Percentiles rank a stretch among this genome's conserved stretches.
These are phyloP conservation scores for Alfaro cultratus DNA, from an alignment of 2,797 vertebrate species.

Conservation along the genomic window DNA sequence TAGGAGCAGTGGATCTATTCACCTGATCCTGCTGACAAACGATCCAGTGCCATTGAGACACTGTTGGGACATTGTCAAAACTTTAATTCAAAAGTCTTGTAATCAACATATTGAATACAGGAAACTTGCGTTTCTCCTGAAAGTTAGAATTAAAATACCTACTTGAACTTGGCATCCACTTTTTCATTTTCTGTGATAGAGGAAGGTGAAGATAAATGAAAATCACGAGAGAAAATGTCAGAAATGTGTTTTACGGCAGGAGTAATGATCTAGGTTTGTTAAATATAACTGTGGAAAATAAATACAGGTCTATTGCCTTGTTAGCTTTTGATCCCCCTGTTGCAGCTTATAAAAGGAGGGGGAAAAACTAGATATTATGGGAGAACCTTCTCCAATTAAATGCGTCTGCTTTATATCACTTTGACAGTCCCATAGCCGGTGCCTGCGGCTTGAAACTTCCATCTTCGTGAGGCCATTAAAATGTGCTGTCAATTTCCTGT, in stretches of 20 bases:
- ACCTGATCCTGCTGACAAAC: background rate
- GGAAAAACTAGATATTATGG: background rate
- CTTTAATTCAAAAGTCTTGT: background rate
- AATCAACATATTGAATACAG: background rate
- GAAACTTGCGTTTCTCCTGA: background rate
- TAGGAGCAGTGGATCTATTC: constrained; percentile 3
- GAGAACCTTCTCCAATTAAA: constrained; percentile 34
- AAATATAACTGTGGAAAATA: background rate
- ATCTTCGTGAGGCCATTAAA: constrained; percentile 47
- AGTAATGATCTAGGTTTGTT: background rate
- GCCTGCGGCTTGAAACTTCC: constrained; percentile 38
- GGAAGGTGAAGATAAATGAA: background rate
- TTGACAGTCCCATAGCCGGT: constrained; percentile 3
- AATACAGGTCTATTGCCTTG: background rate
- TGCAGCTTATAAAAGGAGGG: background rate
- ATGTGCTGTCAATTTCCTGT: constrained; percentile 48
- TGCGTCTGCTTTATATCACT: constrained; percentile 10
- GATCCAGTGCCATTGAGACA: background rate
- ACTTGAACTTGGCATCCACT: too few relatives aligned
- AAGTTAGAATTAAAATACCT: background rate
- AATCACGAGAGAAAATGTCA: background rate
- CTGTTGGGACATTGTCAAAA: background rate
- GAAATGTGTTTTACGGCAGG: background rate
- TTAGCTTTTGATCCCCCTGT: background rate
- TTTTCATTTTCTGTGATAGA: background rate